Conservation (phyloP, 1,140 invertebrate species). For the Agraylea sexmaculata region DNA sequence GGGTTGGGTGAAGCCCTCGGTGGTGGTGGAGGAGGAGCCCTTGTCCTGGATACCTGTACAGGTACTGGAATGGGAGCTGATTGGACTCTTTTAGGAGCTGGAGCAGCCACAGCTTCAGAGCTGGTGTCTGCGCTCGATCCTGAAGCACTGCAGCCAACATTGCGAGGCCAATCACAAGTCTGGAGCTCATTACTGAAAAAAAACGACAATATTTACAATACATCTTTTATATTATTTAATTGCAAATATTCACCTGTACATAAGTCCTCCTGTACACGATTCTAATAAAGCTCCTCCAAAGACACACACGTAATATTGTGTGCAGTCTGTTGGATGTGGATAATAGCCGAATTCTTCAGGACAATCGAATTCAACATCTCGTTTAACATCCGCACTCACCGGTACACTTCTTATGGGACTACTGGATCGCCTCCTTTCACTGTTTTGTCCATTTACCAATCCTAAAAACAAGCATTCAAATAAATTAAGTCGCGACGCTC, state of each 20-base stretch:
- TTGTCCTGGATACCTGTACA: conserved; percentile 25
- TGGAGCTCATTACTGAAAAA: conserved; percentile 72
- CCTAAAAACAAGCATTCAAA: too few relatives aligned
- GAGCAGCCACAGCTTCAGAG: conserved; percentile 33
- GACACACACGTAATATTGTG: conserved; percentile 89
- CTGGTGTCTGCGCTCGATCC: conserved; percentile 26
- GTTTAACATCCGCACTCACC: conserved; percentile 32
- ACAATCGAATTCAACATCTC: conserved; percentile 64
- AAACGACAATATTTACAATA: too few relatives aligned
- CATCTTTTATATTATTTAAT: too few relatives aligned
- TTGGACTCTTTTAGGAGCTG: conserved; percentile 30
- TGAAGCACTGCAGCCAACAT: conserved; percentile 73
- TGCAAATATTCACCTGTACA: conserved; percentile 79
- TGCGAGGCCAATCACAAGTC: conserved; percentile 91
- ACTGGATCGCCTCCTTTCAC: conserved; percentile 32
- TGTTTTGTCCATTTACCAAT: too few relatives aligned
- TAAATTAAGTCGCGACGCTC: too few relatives aligned
- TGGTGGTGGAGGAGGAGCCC: conserved; percentile 42
- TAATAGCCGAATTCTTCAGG: conserved; percentile 94
- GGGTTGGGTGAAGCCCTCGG: conserved; percentile 45
- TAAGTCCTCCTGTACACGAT: conserved; percentile 84
- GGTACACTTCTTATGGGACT: conserved; percentile 33
- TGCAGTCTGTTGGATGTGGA: conserved; percentile 80
- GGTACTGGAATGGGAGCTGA: conserved; percentile 22
- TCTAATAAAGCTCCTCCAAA: conserved; percentile 85